phyloP scores from a whole-genome alignment of 2,888 invertebrate species.

The Dendrolimus pini region DNA sequence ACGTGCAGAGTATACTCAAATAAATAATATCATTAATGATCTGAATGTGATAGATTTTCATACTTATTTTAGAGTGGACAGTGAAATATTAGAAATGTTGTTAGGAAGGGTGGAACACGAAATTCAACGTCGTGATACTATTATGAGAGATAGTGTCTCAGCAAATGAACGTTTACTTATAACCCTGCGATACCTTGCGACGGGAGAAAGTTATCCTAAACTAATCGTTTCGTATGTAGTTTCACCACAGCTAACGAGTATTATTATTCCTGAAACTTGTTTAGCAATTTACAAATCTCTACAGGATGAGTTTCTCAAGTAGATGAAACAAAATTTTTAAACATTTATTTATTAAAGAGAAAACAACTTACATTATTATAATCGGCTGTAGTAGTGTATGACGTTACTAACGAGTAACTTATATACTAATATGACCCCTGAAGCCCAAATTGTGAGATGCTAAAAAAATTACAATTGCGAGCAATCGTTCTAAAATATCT shows the following conservation, averaged over 20 bases:
- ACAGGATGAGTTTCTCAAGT: no score
- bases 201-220: constrained; percentile 8
- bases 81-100: constrained; percentile 10
- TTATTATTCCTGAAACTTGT: background rate
- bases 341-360: no score
- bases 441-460: no score
- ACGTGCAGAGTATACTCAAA: background rate
- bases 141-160: constrained; percentile 11
- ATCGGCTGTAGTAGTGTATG: no score
- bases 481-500: no score
- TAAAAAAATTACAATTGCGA: no score
- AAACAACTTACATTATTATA: no score
- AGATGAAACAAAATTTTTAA: no score
- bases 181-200: constrained; percentile 9
- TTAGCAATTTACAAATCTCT: no score
- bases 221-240: constrained; percentile 10
- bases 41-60: constrained; percentile 8
- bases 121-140: constrained; percentile 13
- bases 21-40: constrained; percentile 8
- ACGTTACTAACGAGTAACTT: no score
- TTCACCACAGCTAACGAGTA: constrained; percentile 11
- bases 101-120: constrained; percentile 11
- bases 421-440: no score
- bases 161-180: constrained; percentile 9
- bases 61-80: constrained; percentile 9